phyloP scores from a whole-genome alignment of 2,797 vertebrate genomes.

The Liparis tanakae region DNA sequence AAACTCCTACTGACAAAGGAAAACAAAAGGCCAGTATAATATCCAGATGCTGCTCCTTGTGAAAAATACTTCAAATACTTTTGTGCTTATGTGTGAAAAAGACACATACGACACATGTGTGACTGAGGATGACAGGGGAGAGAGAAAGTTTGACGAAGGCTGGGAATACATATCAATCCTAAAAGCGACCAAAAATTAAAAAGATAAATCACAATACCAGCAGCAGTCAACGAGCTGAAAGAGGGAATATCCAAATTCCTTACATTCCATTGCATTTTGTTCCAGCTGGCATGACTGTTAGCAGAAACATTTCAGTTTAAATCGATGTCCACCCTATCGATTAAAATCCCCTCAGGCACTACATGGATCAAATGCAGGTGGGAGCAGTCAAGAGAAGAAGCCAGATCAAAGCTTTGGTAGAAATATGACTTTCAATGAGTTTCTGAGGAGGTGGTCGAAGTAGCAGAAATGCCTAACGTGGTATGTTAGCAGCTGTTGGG shows the following conservation, averaged over 20 bases:
- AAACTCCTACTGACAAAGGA: constrained; percentile 2
- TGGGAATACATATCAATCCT: neutral
- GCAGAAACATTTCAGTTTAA: constrained; percentile 35
- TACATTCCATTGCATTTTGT: constrained; percentile 57
- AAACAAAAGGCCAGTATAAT: constrained; percentile 4
- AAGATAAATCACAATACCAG: constrained; percentile 33
- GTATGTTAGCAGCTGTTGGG: constrained; percentile 66
- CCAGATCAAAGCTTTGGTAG: neutral
- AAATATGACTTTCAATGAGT: constrained; percentile 9
- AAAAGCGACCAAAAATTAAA: constrained; percentile 14
- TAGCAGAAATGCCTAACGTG: constrained; percentile 50
- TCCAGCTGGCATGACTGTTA: constrained; percentile 61
- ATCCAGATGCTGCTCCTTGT: constrained; percentile 43
- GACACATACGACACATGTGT: neutral
- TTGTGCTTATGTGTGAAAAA: constrained; percentile 29
- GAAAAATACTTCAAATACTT: constrained; percentile 56
- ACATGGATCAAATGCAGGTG: constrained; percentile 3
- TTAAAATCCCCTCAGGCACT: constrained; percentile 22
- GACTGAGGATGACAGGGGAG: neutral
- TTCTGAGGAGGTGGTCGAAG: constrained; percentile 36
- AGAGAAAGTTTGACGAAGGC: neutral
- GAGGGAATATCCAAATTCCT: constrained; percentile 59
- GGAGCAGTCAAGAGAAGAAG: constrained; percentile 8
- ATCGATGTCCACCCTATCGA: constrained; percentile 20
- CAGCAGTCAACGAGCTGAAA: constrained; percentile 29